Evolutionary conservation across 2,888 invertebrate species (phyloP).

Genomic region (Amiota minor): DNA sequence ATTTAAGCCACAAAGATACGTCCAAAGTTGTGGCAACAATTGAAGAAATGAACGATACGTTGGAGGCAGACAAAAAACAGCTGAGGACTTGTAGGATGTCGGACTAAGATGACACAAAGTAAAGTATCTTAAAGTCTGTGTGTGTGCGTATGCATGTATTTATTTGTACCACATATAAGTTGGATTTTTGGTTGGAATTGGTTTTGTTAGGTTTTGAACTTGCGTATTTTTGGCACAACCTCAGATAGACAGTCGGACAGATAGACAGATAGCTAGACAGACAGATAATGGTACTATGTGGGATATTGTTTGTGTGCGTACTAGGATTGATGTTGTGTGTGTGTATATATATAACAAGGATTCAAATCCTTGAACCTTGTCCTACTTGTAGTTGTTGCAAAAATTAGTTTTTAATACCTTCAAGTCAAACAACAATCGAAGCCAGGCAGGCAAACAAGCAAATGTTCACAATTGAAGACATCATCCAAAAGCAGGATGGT

Average conservation of each 20-base stretch:
- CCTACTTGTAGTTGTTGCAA: slow-evolving; percentile 50
- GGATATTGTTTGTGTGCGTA: not conserved
- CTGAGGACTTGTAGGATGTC: not conserved
- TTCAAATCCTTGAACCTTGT: too few species aligned
- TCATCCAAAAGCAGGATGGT: slow-evolving; percentile 5
- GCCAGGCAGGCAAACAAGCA: slow-evolving; percentile 37
- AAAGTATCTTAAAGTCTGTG: not conserved
- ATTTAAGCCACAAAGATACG: slow-evolving; percentile 16
- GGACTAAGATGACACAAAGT: slow-evolving; percentile 7
- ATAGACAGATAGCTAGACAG: slow-evolving; percentile 39
- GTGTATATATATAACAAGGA: slow-evolving; percentile 29
- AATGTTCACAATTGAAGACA: not conserved
- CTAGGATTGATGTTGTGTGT: slow-evolving; percentile 30
- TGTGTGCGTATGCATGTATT: not conserved
- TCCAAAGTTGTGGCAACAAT: slow-evolving; percentile 19
- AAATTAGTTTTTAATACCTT: slow-evolving; percentile 68
- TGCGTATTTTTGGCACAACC: slow-evolving; percentile 13
- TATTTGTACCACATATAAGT: not conserved
- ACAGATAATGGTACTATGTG: slow-evolving; percentile 33
- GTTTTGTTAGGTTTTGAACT: slow-evolving; percentile 3
- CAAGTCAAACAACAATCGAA: slow-evolving; percentile 61
- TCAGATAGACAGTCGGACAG: slow-evolving; percentile 62
- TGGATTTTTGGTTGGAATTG: not conserved
- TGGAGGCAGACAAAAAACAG: too few species aligned
- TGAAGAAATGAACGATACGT: slow-evolving; percentile 11